A percentile compares a stretch with the other conserved stretches of the same genome.
These are phyloP conservation scores for Theristicus caerulescens DNA, from an alignment of 2,113 vertebrate species.

Conservation along the genomic window DNA sequence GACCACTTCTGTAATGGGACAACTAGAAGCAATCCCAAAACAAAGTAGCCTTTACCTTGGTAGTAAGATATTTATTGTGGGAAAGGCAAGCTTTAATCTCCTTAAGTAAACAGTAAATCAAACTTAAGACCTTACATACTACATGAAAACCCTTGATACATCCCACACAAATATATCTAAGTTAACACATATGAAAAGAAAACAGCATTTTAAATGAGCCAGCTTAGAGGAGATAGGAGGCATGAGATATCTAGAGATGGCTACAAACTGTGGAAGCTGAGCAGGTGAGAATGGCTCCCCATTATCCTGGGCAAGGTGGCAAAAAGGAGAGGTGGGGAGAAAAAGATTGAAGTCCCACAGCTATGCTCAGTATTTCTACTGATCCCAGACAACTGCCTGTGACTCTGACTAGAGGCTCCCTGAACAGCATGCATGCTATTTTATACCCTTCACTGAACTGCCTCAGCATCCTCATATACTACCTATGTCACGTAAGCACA, in stretches of 20 bases:
- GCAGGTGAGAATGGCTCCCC: background rate
- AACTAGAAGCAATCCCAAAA: background rate
- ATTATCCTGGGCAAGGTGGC: background rate
- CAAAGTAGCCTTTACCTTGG: background rate
- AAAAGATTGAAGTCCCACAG: background rate
- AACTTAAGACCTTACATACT: background rate
- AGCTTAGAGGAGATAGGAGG: background rate
- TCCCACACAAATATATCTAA: background rate
- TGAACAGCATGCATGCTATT: rapidly evolving
- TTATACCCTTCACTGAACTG: too few species aligned
- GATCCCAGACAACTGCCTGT: background rate
- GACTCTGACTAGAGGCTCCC: background rate
- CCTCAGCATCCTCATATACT: background rate
- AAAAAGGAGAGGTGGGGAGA: background rate
- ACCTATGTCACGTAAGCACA: background rate
- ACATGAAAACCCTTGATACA: background rate
- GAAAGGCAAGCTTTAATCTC: background rate
- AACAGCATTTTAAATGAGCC: background rate
- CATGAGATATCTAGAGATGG: background rate
- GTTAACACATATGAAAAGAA: background rate
- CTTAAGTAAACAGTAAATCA: background rate
- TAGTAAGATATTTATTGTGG: background rate
- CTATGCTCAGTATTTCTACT: background rate
- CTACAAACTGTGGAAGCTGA: background rate
- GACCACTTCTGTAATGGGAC: background rate